Percentiles rank a stretch among this genome's conserved stretches.
phyloP scores from a whole-genome alignment of 2,113 vertebrate genomes.

The Oncorhynchus nerka region DNA sequence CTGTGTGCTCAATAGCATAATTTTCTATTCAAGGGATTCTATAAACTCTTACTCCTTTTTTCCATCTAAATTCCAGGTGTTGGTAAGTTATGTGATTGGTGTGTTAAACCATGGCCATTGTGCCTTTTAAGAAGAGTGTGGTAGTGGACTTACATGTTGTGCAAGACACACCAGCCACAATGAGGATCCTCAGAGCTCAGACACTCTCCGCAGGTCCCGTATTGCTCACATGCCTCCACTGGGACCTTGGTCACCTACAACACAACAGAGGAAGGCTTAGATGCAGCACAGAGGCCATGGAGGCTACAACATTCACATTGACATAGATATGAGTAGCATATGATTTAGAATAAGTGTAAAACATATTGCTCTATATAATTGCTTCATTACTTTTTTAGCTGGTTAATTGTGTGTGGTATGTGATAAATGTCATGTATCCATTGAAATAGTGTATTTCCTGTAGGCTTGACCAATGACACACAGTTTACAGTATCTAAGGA shows the following conservation, averaged over 20 bases:
- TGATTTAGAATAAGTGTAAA: neutral
- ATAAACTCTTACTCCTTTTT: no score
- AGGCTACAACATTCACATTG: constrained; percentile 26
- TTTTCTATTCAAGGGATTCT: no score
- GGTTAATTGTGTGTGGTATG: neutral
- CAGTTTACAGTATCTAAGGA: neutral
- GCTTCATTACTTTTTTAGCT: neutral
- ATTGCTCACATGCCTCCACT: constrained; percentile 91
- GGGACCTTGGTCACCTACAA: constrained; percentile 86
- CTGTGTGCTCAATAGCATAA: no score
- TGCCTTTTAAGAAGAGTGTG: neutral
- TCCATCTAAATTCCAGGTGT: no score
- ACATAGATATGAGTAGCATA: constrained; percentile 70
- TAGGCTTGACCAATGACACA: neutral
- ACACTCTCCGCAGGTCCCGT: constrained; percentile 83
- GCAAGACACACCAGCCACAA: constrained; percentile 94
- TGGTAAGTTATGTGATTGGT: neutral
- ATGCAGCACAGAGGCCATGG: no score
- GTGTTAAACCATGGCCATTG: neutral
- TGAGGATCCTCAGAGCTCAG: constrained; percentile 91
- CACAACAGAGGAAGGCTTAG: neutral
- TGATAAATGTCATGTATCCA: neutral
- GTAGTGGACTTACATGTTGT: constrained; percentile 84
- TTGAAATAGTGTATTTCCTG: neutral
- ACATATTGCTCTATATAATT: neutral